These are phyloP conservation scores for Scaptomyza graminum DNA, from an alignment of 1,140 invertebrate species.

Conservation along the genomic window DNA sequence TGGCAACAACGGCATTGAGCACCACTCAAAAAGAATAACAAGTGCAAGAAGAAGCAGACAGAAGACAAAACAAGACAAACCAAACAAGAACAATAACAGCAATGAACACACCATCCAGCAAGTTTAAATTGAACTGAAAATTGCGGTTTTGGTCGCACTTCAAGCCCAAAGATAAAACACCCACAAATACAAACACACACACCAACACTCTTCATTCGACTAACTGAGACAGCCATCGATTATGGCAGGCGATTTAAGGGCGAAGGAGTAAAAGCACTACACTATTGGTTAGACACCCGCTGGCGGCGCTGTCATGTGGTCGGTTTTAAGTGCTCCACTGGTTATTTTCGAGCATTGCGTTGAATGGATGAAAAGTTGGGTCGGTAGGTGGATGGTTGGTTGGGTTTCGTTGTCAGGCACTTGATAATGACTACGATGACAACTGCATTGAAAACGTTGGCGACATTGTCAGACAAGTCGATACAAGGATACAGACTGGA, in stretches of 20 bases:
- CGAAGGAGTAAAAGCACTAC: background rate
- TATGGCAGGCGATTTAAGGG: slow-evolving; percentile 40
- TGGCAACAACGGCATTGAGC: background rate
- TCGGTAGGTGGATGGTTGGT: background rate
- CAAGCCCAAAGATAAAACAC: slow-evolving; percentile 26
- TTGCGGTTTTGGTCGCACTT: slow-evolving; percentile 50
- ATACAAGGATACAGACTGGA: slow-evolving; percentile 20
- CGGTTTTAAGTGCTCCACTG: slow-evolving; percentile 74
- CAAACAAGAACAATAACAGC: slow-evolving; percentile 14
- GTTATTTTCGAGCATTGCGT: slow-evolving; percentile 65
- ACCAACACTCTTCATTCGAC: background rate
- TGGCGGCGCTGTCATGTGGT: slow-evolving; percentile 67
- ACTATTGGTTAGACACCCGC: slow-evolving; percentile 27
- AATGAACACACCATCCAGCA: slow-evolving; percentile 63
- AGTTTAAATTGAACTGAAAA: slow-evolving; percentile 71
- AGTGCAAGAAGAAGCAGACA: background rate
- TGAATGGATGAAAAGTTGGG: too few relatives aligned
- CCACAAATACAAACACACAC: slow-evolving; percentile 4
- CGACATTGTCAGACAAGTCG: slow-evolving; percentile 39
- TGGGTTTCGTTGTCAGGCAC: slow-evolving; percentile 57
- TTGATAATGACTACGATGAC: slow-evolving; percentile 75
- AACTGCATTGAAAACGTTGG: slow-evolving; percentile 45
- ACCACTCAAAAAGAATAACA: slow-evolving; percentile 2
- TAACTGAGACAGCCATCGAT: slow-evolving; percentile 47
- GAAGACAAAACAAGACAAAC: slow-evolving; percentile 5